Percentiles rank a stretch among this genome's conserved stretches.
phyloP scores from a whole-genome alignment of 2,797 vertebrate genomes.

The Myotis planiceps region DNA sequence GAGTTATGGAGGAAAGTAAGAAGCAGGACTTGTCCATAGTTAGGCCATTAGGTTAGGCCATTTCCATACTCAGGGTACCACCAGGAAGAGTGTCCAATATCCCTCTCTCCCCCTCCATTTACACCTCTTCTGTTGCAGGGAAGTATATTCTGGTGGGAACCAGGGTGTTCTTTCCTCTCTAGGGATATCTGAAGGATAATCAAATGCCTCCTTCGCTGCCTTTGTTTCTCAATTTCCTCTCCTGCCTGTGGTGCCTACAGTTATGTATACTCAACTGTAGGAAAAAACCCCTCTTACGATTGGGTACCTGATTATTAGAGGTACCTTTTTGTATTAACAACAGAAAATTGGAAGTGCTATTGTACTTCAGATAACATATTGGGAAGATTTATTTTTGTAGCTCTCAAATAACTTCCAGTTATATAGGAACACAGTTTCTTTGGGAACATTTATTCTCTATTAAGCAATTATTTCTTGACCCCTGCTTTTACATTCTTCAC shows the following conservation, averaged over 20 bases:
- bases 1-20: not conserved
- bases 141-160: not conserved
- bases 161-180: not conserved
- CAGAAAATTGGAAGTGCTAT: not conserved
- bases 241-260: not conserved
- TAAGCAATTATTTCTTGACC: not conserved
- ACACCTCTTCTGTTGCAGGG: not conserved
- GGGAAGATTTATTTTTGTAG: not conserved
- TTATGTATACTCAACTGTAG: not conserved
- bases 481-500: not conserved
- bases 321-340: not conserved
- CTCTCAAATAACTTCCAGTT: not conserved
- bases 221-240: not conserved
- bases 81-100: not conserved
- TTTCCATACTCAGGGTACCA: not conserved
- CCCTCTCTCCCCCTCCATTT: fast-evolving
- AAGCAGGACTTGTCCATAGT: not conserved
- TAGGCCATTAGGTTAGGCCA: not conserved
- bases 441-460: not conserved
- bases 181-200: not conserved
- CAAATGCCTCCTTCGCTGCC: not conserved
- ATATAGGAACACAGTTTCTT: not conserved
- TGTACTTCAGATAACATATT: not conserved
- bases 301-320: not conserved
- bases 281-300: not conserved